phyloP scores from a whole-genome alignment of 2,113 vertebrate genomes.

The Periophthalmodon schlosseri region DNA sequence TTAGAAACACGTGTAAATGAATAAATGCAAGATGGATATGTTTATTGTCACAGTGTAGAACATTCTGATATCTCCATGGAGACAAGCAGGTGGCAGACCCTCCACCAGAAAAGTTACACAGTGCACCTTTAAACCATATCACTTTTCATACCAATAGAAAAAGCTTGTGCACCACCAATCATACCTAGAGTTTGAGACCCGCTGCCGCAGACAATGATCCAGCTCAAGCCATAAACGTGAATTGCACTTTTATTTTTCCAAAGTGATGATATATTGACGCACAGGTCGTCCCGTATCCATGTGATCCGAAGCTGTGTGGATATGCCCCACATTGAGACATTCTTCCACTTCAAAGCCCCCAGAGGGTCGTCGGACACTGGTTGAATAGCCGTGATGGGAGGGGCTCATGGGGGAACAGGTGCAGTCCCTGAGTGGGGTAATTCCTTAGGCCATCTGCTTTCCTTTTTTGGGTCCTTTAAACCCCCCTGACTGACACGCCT shows the following conservation, averaged over 20 bases:
- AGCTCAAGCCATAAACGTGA: conserved; percentile 40
- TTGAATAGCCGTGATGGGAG: conserved; percentile 67
- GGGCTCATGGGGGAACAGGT: conserved; percentile 73
- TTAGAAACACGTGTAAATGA: no score
- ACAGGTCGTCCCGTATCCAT: conserved; percentile 36
- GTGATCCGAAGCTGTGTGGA: conserved; percentile 57
- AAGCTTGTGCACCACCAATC: neutral
- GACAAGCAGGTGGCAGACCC: no score
- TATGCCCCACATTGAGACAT: conserved; percentile 68
- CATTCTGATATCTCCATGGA: no score
- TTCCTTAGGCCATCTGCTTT: conserved; percentile 79
- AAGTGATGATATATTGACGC: conserved; percentile 40
- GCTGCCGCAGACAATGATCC: neutral
- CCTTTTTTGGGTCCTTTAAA: conserved; percentile 69
- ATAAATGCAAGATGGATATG: no score
- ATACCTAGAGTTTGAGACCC: conserved; percentile 8
- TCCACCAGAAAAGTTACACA: no score
- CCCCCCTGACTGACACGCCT: conserved; percentile 66
- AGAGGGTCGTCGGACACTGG: conserved; percentile 68
- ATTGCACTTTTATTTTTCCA: conserved; percentile 26
- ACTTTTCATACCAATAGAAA: no score
- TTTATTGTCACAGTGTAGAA: no score
- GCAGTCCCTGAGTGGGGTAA: conserved; percentile 68
- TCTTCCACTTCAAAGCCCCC: conserved; percentile 76
- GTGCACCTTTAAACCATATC: no score